Evolutionary conservation across 2,888 invertebrate species (phyloP), one percentile per base, ranked within the genome.

Genomic region (Polymixis lichenea): DNA sequence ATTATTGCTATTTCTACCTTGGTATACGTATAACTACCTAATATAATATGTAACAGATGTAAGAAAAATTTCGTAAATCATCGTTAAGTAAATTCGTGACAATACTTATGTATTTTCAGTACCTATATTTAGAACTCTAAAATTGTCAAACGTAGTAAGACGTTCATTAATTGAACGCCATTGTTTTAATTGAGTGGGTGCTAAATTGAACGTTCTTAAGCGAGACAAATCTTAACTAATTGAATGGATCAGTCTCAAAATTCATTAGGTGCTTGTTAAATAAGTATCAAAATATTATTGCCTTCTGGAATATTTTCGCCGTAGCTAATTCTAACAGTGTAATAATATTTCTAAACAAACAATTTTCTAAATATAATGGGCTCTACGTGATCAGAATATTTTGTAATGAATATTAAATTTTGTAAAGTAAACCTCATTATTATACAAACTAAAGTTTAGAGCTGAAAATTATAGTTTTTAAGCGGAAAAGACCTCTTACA

Each of bases 271-370:
- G 17, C 32, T 67, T 22, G 22, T 28, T 25, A 32, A 46, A 51
- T 53, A 38, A 53, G 13, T 49, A 38, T 38, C 38, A 38, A 53
- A 67, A 77, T 56, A 74, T 43, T 19, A 25, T 76, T 64, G 4
- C 55, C n/a, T 0, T 58, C 7, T 13, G 17, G 67, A 60, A 58
- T 56, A 56, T 53, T 78, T 55, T 64, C 22, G 53, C 17, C 11
- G 32, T 64, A 32, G 7, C 22, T 49, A 28, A 72, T 76, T 49
- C 5, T 38, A 68, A 61, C 13, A 56, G 13, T 49, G 2, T 9
- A 62, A 51, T 80, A 80, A 62, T 80, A 64, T 80, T 73, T 43
- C 25, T 32, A 46, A 53, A 73, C 15, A 58, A 77, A 73, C 64
- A 64, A 65, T 80, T 65, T 58, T 38, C 51, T 7, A 58, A 73